phyloP scores from a whole-genome alignment of 2,888 invertebrate species.

The Cheilosia variabilis region DNA sequence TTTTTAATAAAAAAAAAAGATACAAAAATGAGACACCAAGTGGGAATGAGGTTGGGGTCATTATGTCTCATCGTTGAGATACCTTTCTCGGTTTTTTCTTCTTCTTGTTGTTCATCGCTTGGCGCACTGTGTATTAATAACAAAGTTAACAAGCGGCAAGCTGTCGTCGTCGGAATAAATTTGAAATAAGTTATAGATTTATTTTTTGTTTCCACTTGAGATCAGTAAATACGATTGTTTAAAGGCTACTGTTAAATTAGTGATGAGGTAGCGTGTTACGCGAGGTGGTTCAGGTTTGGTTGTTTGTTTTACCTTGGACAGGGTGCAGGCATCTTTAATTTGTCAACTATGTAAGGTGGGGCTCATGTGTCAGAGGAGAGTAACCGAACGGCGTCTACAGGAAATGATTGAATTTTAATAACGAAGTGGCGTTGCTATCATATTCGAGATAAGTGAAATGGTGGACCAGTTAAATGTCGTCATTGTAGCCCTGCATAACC shows the following conservation, averaged over 20 bases:
- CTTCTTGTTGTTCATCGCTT: conserved; percentile 1
- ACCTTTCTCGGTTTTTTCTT: conserved; percentile 31
- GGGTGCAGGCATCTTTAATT: too few relatives aligned
- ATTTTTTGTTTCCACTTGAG: conserved; percentile 29
- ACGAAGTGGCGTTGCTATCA: too few relatives aligned
- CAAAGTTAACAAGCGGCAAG: conserved; percentile 72
- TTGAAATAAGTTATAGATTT: conserved; percentile 59
- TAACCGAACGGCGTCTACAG: too few relatives aligned
- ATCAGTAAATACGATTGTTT: conserved; percentile 65
- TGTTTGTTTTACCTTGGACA: neutral
- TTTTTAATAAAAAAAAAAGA: conserved; percentile 5
- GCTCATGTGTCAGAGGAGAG: too few relatives aligned
- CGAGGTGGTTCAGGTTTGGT: conserved; percentile 3
- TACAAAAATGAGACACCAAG: conserved; percentile 16
- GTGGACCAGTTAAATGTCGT: too few relatives aligned
- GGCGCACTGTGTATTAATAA: conserved; percentile 45
- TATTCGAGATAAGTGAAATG: too few relatives aligned
- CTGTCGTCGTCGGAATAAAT: conserved; percentile 74
- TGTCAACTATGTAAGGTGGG: too few relatives aligned
- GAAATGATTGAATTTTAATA: too few relatives aligned
- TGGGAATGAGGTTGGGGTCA: conserved; percentile 61
- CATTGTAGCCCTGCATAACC: too few relatives aligned
- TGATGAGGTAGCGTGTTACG: conserved; percentile 58
- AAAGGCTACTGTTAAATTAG: conserved; percentile 66
- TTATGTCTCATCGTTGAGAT: conserved; percentile 64